phyloP scores from a whole-genome alignment of 2,888 invertebrate species.

The Andrena chrysosceles region DNA sequence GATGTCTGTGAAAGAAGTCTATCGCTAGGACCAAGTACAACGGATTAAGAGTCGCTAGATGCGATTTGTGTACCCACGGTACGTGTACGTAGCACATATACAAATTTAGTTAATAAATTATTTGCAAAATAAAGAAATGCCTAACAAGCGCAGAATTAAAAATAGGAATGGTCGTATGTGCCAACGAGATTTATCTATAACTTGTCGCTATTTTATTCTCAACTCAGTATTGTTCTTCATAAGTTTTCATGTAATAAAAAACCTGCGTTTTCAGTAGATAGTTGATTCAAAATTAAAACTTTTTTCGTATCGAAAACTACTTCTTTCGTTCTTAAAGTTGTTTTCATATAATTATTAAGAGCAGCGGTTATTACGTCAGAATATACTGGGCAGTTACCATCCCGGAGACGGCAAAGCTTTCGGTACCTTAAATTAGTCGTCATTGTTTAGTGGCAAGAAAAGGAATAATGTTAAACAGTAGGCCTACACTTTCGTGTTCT shows the following conservation, averaged over 20 bases:
- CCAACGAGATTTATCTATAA: constrained; percentile 60
- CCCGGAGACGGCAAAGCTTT: constrained; percentile 31
- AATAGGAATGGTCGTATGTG: constrained; percentile 57
- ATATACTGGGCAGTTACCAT: constrained; percentile 49
- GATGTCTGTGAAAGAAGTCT: constrained; percentile 18
- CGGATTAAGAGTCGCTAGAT: constrained; percentile 33
- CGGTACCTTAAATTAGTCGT: constrained; percentile 42
- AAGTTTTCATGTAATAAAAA: constrained; percentile 30
- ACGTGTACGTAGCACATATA: constrained; percentile 38
- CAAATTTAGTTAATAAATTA: constrained; percentile 60
- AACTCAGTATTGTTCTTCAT: constrained; percentile 45
- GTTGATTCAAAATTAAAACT: constrained; percentile 19
- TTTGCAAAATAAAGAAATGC: constrained; percentile 50
- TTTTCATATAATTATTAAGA: constrained; percentile 34
- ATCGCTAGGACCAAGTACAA: constrained; percentile 27
- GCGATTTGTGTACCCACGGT: constrained; percentile 26
- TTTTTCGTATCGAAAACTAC: constrained; percentile 13
- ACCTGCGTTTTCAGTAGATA: constrained; percentile 23
- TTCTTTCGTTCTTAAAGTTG: constrained; percentile 20
- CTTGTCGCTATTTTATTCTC: constrained; percentile 52
- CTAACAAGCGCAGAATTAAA: constrained; percentile 46
- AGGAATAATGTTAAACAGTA: constrained; percentile 50
- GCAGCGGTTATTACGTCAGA: constrained; percentile 29
- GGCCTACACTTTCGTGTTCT: constrained; percentile 75
- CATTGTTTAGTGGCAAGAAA: constrained; percentile 24